Evolutionary conservation across 1,140 invertebrate genomes (phyloP).

Genomic region (Sarcophaga bullata): DNA sequence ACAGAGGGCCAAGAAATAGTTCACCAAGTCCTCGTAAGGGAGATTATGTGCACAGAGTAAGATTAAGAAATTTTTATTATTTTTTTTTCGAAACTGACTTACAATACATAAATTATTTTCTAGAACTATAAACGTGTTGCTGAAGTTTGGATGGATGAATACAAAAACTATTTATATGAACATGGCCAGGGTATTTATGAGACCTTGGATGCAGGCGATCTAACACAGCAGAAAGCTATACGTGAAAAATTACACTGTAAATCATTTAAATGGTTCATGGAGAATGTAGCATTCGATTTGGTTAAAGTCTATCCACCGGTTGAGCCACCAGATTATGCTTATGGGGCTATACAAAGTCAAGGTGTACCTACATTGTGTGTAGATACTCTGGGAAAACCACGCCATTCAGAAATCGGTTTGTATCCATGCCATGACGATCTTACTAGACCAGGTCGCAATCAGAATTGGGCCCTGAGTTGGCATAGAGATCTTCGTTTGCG

Average conservation of each 20-base stretch:
- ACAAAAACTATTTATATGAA: conserved; percentile 88
- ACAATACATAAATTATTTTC: conserved; percentile 44
- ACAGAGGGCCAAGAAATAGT: conserved; percentile 66
- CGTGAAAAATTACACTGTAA: conserved; percentile 85
- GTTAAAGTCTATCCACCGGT: conserved; percentile 89
- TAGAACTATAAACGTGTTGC: conserved; percentile 91
- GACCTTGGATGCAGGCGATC: conserved; percentile 80
- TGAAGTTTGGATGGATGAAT: conserved; percentile 99
- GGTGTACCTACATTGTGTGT: conserved; percentile 77
- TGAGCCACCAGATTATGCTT: conserved; percentile 89
- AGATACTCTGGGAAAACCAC: conserved; percentile 76
- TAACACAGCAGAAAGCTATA: conserved; percentile 81
- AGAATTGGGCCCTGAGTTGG: conserved; percentile 84
- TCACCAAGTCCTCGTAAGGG: conserved; percentile 53
- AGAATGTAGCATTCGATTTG: conserved; percentile 92
- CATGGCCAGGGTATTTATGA: conserved; percentile 79
- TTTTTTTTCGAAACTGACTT: conserved; percentile 34
- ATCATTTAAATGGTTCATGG: conserved; percentile 96
- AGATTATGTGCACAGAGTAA: conserved; percentile 58
- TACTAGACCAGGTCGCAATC: conserved; percentile 68
- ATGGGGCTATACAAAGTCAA: conserved; percentile 79
- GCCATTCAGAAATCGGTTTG: conserved; percentile 75
- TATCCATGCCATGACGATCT: conserved; percentile 67
- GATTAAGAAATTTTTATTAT: not conserved
- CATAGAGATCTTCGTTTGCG: conserved; percentile 89